Conservation (phyloP, 2,113 vertebrate genomes). For the Calonectris borealis region DNA sequence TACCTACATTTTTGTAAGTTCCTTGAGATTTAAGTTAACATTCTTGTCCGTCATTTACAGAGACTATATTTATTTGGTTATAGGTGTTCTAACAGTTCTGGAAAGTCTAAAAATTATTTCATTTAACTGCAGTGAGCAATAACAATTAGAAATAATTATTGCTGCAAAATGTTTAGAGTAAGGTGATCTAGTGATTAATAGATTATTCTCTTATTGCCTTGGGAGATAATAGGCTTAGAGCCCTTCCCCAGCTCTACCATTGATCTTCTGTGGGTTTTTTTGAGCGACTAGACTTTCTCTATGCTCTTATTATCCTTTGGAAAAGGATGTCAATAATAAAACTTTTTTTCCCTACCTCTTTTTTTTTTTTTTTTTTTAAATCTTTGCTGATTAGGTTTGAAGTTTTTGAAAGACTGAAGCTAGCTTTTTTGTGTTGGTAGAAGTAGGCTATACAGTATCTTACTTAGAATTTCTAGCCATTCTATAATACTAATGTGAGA, state of each 20-base stretch:
- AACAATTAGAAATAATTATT: background rate
- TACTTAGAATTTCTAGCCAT: background rate
- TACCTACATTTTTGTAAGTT: background rate
- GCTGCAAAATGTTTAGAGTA: background rate
- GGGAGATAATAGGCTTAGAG: background rate
- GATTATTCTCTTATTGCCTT: background rate
- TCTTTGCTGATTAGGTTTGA: background rate
- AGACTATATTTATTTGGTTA: background rate
- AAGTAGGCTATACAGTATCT: background rate
- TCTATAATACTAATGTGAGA: background rate
- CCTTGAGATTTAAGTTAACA: background rate
- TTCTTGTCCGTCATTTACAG: background rate
- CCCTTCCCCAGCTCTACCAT: background rate
- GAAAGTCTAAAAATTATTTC: background rate
- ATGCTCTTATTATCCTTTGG: background rate
- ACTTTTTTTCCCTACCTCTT: rapidly evolving
- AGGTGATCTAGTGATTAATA: background rate
- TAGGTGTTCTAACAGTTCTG: background rate
- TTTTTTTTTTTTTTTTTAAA: background rate
- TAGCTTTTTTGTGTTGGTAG: background rate
- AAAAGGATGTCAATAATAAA: background rate
- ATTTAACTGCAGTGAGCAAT: background rate
- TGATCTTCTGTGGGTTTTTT: background rate
- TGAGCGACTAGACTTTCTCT: background rate
- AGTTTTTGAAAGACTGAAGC: background rate